Conservation (phyloP, 2,888 invertebrate genomes). For the Cotesia congregata region DNA sequence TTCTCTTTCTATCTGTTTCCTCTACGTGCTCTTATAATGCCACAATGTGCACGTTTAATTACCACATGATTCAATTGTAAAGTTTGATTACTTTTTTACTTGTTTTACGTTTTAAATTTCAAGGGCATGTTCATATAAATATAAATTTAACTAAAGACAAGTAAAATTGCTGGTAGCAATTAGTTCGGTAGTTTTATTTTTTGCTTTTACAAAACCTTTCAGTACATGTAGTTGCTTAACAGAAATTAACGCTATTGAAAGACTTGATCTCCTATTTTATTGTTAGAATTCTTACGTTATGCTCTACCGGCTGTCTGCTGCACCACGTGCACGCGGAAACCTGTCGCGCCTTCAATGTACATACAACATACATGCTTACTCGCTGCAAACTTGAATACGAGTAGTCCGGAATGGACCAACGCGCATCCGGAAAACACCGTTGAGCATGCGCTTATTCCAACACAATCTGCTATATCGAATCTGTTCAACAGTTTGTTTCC, state of each 20-base stretch:
- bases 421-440: constrained; percentile 38
- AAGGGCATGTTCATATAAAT: too few species aligned
- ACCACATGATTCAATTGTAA: neutral
- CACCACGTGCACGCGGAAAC: constrained; percentile 57
- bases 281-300: constrained; percentile 3
- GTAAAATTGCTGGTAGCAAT: neutral
- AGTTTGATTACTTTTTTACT: neutral
- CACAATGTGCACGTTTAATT: neutral
- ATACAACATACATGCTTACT: constrained; percentile 32
- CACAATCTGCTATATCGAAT: constrained; percentile 38
- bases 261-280: neutral
- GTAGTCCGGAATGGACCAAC: constrained; percentile 46
- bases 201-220: neutral
- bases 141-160: neutral
- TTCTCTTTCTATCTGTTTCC: constrained; percentile 8
- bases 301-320: constrained; percentile 39
- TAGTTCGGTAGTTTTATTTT: neutral
- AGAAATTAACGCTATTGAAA: neutral
- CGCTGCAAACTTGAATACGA: constrained; percentile 46
- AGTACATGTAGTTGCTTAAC: neutral
- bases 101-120: neutral
- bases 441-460: constrained; percentile 21
- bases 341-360: constrained; percentile 56
- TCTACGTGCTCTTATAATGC: neutral
- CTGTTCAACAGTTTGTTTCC: constrained; percentile 17